phyloP scores from a whole-genome alignment of 1,140 invertebrate species.

The Rhizoglyphus robini region DNA sequence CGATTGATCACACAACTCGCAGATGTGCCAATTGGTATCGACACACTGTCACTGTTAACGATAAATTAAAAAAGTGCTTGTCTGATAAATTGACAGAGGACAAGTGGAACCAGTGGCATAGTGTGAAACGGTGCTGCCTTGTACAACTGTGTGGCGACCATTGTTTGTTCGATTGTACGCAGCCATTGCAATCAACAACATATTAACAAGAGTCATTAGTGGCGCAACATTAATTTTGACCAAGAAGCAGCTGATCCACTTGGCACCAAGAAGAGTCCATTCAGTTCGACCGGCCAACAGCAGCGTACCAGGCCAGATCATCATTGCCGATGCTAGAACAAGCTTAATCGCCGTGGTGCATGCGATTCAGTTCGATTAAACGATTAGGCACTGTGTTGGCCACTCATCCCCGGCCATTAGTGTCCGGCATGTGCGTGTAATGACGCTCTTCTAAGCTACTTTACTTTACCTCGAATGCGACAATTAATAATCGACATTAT shows the following conservation, averaged over 20 bases:
- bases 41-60: neutral
- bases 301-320: neutral
- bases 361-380: slow-evolving; percentile 1
- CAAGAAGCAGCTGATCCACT: slow-evolving; percentile 8
- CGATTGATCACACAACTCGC: neutral
- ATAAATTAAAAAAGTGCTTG: neutral
- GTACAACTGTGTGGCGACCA: no score
- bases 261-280: slow-evolving; percentile 1
- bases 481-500: slow-evolving; percentile 12
- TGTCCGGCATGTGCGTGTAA: slow-evolving; percentile 3
- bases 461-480: neutral
- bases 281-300: neutral
- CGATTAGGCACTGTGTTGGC: neutral
- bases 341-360: slow-evolving; percentile 7
- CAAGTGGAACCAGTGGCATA: neutral
- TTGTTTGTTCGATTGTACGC: no score
- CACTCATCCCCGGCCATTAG: neutral
- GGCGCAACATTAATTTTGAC: neutral
- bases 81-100: neutral
- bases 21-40: neutral
- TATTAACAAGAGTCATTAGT: slow-evolving; percentile 13
- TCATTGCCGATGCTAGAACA: neutral
- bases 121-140: neutral
- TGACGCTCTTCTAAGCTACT: neutral
- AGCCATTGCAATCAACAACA: slow-evolving; percentile 8